These are phyloP conservation scores for Crotalus horridus DNA, from an alignment of 2,113 vertebrate species.

Conservation along the genomic window DNA sequence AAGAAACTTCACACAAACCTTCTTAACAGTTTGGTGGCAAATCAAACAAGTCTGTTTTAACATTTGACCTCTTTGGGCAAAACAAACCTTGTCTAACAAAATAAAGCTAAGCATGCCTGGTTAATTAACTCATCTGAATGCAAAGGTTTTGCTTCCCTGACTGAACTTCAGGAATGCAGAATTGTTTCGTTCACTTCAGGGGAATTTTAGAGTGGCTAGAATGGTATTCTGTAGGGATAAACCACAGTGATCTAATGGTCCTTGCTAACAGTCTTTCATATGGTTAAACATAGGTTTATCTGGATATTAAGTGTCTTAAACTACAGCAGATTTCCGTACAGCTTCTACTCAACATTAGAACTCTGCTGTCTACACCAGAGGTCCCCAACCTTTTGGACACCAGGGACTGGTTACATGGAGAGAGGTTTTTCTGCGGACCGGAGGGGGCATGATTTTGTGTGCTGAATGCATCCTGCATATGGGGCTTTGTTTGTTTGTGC, in stretches of 20 bases:
- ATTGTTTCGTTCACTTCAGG: conserved; percentile 41
- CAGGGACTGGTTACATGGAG: too few relatives aligned
- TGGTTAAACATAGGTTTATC: background rate
- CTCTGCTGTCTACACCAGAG: background rate
- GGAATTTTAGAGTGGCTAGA: background rate
- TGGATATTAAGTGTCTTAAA: background rate
- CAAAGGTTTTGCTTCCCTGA: conserved; percentile 67
- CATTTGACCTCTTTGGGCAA: conserved; percentile 72
- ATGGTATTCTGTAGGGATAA: conserved; percentile 1
- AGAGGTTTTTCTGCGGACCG: too few relatives aligned
- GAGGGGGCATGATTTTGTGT: too few relatives aligned
- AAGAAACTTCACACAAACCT: conserved; percentile 57
- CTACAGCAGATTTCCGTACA: background rate
- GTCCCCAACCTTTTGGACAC: too few relatives aligned
- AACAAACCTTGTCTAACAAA: conserved; percentile 70
- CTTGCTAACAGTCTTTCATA: background rate
- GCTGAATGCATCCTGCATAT: too few relatives aligned
- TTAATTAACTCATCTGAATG: conserved; percentile 72
- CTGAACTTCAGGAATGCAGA: conserved; percentile 70
- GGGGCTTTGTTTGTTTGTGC: too few relatives aligned
- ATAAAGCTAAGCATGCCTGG: conserved; percentile 71
- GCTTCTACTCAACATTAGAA: background rate
- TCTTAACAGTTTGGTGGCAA: conserved; percentile 18
- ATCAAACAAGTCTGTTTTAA: conserved; percentile 69
- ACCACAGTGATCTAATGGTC: background rate